A percentile compares a stretch with the other conserved stretches of the same genome.
phyloP scores from a whole-genome alignment of 2,888 invertebrate species.

The Leptinotarsa haldemani region DNA sequence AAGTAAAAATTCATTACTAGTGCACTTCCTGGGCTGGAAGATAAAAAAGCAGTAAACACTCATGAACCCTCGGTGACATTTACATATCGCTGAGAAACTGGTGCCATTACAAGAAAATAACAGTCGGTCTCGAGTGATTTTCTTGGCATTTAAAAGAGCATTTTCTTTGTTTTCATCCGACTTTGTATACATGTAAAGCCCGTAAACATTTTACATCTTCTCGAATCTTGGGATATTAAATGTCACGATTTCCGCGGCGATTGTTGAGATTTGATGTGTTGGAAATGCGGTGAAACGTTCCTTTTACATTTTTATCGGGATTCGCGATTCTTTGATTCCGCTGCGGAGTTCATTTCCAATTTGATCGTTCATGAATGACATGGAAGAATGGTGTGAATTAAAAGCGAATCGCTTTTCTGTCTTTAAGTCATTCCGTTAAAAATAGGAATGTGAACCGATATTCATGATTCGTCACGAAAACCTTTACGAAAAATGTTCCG shows the following conservation, averaged over 20 bases:
- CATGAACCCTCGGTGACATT: slow-evolving; percentile 26
- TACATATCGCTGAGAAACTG: slow-evolving; percentile 24
- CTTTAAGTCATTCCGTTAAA: neutral
- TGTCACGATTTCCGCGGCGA: slow-evolving; percentile 26
- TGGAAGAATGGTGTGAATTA: neutral
- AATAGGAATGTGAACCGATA: neutral
- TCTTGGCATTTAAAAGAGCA: slow-evolving; percentile 43
- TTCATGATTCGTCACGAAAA: too few species aligned
- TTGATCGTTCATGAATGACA: neutral
- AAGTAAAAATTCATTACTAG: slow-evolving; percentile 15
- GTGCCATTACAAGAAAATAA: slow-evolving; percentile 43
- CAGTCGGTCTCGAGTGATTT: slow-evolving; percentile 48
- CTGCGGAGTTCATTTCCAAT: neutral
- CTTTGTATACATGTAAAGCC: slow-evolving; percentile 23
- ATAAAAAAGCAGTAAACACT: slow-evolving; percentile 27
- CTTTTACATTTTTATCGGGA: slow-evolving; percentile 6
- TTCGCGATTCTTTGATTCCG: neutral
- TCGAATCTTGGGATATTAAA: slow-evolving; percentile 29
- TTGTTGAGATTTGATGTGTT: slow-evolving; percentile 22
- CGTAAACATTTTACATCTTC: slow-evolving; percentile 27
- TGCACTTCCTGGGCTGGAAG: slow-evolving; percentile 19
- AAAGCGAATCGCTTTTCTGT: neutral
- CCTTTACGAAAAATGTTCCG: too few species aligned
- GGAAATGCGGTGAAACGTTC: slow-evolving; percentile 15
- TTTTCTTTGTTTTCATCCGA: slow-evolving; percentile 43